Evolutionary conservation across 2,113 vertebrate genomes (phyloP).

Genomic region (Paratilapia polleni): DNA sequence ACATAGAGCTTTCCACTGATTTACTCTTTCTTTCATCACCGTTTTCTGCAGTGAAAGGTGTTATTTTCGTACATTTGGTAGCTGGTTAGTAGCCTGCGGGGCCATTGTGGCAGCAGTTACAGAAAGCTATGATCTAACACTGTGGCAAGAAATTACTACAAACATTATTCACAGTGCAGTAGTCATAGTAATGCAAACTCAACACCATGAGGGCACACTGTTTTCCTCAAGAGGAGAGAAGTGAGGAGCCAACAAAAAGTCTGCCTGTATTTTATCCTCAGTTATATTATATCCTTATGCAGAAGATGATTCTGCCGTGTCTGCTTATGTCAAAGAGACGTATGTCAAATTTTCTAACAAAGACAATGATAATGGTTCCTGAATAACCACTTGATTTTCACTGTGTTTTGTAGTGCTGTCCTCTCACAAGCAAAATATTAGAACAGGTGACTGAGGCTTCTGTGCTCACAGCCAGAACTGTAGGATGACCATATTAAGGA

Average conservation of each 20-base stretch:
- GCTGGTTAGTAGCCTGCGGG: conserved; percentile 35
- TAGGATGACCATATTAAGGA: neutral
- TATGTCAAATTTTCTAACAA: neutral
- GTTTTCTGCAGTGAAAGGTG: conserved; percentile 39
- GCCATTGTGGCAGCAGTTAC: conserved; percentile 23
- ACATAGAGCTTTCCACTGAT: conserved; percentile 16
- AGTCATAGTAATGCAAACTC: neutral
- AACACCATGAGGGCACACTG: neutral
- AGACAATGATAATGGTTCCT: neutral
- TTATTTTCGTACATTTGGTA: conserved; percentile 55
- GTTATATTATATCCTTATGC: conserved; percentile 6
- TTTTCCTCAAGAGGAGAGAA: conserved; percentile 1
- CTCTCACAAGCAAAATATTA: neutral
- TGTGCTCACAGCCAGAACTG: neutral
- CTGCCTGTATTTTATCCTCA: neutral
- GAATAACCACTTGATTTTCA: conserved; percentile 2
- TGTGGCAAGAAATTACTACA: conserved; percentile 37
- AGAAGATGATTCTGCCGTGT: neutral
- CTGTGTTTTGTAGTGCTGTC: neutral
- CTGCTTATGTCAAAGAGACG: too few relatives aligned
- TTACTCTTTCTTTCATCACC: conserved; percentile 46
- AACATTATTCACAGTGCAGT: conserved; percentile 48
- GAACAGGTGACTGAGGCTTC: neutral
- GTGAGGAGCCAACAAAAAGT: neutral
- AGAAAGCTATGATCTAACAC: conserved; percentile 36